These are phyloP conservation scores for Neogobius melanostomus DNA, from an alignment of 2,113 vertebrate genomes.

Conservation along the genomic window DNA sequence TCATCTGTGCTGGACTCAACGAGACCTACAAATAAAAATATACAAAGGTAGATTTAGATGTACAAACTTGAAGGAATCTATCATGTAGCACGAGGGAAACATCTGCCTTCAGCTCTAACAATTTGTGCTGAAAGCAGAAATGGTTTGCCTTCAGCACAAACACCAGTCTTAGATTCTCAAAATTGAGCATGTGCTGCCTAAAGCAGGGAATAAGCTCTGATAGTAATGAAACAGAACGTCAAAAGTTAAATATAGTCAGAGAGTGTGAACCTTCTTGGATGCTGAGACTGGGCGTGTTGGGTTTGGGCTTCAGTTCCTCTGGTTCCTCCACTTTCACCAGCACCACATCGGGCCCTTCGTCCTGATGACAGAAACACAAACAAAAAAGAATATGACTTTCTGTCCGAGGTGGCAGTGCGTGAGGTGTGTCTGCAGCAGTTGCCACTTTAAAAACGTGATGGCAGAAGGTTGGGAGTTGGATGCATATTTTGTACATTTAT, in stretches of 20 bases:
- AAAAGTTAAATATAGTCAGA: background rate
- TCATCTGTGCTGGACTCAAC: slow-evolving; percentile 71
- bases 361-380: slow-evolving; percentile 31
- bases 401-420: background rate
- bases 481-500: too few relatives aligned
- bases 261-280: slow-evolving; percentile 67
- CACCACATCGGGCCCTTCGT: slow-evolving; percentile 60
- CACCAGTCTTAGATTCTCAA: background rate
- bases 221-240: background rate
- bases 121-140: too few relatives aligned
- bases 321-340: slow-evolving; percentile 69
- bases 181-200: background rate
- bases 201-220: background rate
- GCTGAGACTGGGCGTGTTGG: slow-evolving; percentile 39
- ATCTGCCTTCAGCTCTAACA: too few relatives aligned
- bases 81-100: background rate
- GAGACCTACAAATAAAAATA: slow-evolving; percentile 40
- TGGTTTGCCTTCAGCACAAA: too few relatives aligned
- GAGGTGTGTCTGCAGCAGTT: too few relatives aligned
- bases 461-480: too few relatives aligned
- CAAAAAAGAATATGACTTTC: background rate
- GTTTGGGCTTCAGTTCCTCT: slow-evolving; percentile 24
- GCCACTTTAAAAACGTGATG: too few relatives aligned
- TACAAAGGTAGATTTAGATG: background rate
- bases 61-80: too few relatives aligned